Evolutionary conservation across 2,113 vertebrate species (phyloP), one percentile per base, ranked within the genome.

Genomic region (Phycodurus eques): DNA sequence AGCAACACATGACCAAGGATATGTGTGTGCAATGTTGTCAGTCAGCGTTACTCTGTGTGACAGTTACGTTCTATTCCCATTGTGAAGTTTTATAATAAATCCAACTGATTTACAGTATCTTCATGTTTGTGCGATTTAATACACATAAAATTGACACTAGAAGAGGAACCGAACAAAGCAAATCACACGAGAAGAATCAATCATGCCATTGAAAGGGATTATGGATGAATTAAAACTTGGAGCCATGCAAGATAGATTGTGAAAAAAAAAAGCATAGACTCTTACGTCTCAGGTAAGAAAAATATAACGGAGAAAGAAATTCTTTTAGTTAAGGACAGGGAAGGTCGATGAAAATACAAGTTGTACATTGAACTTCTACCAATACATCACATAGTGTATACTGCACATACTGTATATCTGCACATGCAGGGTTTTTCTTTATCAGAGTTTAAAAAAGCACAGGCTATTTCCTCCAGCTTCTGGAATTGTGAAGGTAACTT

Each of bases 401-500:
- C 53, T 56, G n/a, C 53, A 56, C 53, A 56, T 19, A 61, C 43
- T 10, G 49, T 66, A 27, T 35, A 42, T 42, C 15, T 63, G 19
- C 27, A 14, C 22, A 20, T 42, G 15, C 3, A 47, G n/a, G 19
- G 6, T 10, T 4, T 57, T 59, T 22, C 2, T 17, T 51, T 64
- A 65, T 12, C 13, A 57, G 57, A 2, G 5, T 33, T 15, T 8
- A 46, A 47, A 27, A 42, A 39, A 54, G 10, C 31, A 39, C 19
- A 4, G 1, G 33, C n/a, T 0, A 68, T 68, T 39, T 22, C 14
- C 66, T 72, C 63, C 53, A n/a, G 56, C 17, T 68, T 62, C 19
- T 74, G 20, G 42, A 11, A 31, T 53, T 35, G 22, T 53, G 1
- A 46, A 77, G 43, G 60, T 79, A 71, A 78, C 43, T 65, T 47